A percentile compares a stretch with the other conserved stretches of the same genome.
phyloP scores from a whole-genome alignment of 2,797 vertebrate genomes.

The Enteromius fasciolatus region DNA sequence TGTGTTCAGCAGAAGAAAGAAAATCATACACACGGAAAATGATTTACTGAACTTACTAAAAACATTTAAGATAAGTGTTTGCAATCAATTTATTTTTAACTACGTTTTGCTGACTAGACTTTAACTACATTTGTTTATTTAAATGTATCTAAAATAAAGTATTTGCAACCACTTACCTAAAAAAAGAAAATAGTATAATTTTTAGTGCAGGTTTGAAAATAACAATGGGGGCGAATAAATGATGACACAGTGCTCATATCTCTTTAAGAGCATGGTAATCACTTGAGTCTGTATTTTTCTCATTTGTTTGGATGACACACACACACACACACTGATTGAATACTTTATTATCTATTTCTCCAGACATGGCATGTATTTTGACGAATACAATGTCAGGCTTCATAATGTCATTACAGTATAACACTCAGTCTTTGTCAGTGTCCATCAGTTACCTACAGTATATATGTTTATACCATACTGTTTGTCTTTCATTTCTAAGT shows the following conservation, averaged over 20 bases:
- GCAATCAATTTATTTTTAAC: no score
- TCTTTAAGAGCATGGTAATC: neutral
- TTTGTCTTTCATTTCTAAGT: neutral
- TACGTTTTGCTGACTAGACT: no score
- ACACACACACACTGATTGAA: neutral
- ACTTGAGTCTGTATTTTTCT: neutral
- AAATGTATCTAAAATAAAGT: no score
- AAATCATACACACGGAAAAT: neutral
- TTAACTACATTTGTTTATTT: no score
- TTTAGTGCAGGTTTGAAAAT: neutral
- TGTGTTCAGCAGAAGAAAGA: neutral
- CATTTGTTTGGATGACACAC: neutral
- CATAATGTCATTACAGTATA: neutral
- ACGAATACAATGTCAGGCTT: neutral
- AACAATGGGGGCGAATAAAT: neutral
- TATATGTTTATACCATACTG: neutral
- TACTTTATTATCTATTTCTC: neutral
- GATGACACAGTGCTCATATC: neutral
- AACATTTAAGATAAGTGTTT: no score
- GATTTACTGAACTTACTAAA: no score
- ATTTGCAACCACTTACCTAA: no score
- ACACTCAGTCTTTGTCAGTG: neutral
- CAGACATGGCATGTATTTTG: neutral
- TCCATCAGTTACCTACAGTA: slow-evolving; percentile 2
- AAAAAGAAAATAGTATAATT: no score